A percentile compares a stretch with the other conserved stretches of the same genome.
These are phyloP conservation scores for Polylopha cassiicola DNA, from an alignment of 2,888 invertebrate genomes.

Conservation along the genomic window DNA sequence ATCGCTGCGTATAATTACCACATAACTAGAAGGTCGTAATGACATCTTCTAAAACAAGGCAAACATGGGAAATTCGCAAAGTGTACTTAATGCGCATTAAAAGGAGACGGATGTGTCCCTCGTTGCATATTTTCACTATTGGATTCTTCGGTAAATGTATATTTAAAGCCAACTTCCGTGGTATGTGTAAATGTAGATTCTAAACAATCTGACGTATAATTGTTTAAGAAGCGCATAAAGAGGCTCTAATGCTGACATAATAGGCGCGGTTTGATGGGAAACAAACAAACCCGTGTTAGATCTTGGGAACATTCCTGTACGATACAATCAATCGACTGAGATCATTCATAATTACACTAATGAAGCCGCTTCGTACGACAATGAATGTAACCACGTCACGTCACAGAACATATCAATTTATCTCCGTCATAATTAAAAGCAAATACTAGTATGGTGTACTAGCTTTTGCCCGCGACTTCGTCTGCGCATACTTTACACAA, in stretches of 20 bases:
- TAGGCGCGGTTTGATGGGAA: conserved; percentile 51
- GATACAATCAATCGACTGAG: conserved; percentile 50
- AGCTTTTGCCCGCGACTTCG: too few relatives aligned
- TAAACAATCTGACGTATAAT: conserved; percentile 14
- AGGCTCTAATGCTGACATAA: conserved; percentile 38
- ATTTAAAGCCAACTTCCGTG: not conserved
- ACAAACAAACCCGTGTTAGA: conserved; percentile 37
- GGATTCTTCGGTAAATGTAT: conserved; percentile 3
- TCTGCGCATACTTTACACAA: too few relatives aligned
- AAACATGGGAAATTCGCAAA: too few relatives aligned
- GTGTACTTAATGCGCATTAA: too few relatives aligned
- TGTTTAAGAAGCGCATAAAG: conserved; percentile 14
- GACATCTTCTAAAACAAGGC: too few relatives aligned
- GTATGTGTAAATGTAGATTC: conserved; percentile 1
- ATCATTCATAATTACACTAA: conserved; percentile 23
- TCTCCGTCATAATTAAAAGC: too few relatives aligned
- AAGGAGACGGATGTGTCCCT: too few relatives aligned
- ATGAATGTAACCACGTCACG: conserved; percentile 19
- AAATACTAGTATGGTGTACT: too few relatives aligned
- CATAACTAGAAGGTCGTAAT: too few relatives aligned
- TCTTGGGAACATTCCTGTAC: conserved; percentile 61
- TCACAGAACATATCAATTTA: conserved; percentile 9
- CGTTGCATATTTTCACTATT: too few relatives aligned
- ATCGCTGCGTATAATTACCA: too few relatives aligned
- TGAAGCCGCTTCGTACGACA: conserved; percentile 19